Conservation (phyloP, 2,797 vertebrate species). For the Phrynocephalus vlangalii region DNA sequence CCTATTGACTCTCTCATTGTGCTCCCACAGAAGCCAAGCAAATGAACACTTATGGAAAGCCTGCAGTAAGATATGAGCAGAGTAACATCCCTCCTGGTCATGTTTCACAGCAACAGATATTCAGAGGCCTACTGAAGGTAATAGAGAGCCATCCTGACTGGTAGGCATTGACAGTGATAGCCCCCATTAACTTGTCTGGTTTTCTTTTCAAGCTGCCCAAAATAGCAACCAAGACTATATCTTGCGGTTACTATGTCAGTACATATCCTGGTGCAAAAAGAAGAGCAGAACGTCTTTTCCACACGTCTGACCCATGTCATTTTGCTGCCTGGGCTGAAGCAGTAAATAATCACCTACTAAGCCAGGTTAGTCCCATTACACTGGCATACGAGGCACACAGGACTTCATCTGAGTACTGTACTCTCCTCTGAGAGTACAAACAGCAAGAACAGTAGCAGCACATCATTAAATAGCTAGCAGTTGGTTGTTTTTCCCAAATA, state of each 20-base stretch:
- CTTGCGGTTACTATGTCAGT: neutral
- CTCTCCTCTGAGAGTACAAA: neutral
- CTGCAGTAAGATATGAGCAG: no score
- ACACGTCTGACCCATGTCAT: no score
- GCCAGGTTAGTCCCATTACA: no score
- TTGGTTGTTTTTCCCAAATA: neutral
- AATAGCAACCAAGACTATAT: no score
- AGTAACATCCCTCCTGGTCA: no score
- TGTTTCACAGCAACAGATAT: neutral
- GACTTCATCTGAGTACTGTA: neutral
- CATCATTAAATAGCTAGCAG: neutral
- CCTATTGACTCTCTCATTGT: no score
- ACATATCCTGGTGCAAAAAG: neutral
- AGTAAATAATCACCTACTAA: no score
- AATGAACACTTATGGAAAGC: no score
- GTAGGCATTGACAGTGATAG: neutral
- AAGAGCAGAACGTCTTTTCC: neutral
- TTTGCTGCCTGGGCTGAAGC: no score
- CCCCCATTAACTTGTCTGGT: neutral
- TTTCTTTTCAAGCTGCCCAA: neutral
- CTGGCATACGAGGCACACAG: no score
- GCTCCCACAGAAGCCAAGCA: no score
- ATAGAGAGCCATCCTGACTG: neutral
- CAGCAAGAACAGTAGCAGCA: neutral
- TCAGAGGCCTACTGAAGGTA: neutral